These are phyloP conservation scores for Corythaixoides concolor DNA, from an alignment of 2,113 vertebrate genomes.

Conservation along the genomic window DNA sequence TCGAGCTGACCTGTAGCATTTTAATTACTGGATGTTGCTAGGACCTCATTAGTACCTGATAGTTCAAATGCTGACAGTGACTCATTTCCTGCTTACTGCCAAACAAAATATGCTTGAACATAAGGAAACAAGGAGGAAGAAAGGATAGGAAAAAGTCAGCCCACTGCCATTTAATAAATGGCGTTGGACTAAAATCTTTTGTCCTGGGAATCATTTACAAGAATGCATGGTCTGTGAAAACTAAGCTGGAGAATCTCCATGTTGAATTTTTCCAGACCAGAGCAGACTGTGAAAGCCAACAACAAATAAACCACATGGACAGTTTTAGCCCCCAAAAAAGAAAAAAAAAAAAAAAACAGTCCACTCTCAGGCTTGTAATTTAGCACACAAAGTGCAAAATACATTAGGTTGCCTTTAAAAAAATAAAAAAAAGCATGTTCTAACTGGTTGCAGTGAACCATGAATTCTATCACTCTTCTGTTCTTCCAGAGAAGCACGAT, in stretches of 20 bases:
- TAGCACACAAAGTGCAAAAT: neutral
- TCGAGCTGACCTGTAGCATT: neutral
- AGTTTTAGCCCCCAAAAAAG: neutral
- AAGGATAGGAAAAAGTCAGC: neutral
- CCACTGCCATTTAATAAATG: neutral
- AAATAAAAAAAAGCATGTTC: neutral
- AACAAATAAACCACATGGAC: neutral
- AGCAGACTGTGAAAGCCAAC: neutral
- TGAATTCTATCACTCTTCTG: neutral
- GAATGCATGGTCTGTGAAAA: conserved; percentile 1
- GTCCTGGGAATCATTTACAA: conserved; percentile 19
- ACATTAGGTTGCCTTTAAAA: neutral
- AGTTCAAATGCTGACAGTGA: neutral
- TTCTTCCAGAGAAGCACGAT: neutral
- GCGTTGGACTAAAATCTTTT: neutral
- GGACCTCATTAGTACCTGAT: neutral
- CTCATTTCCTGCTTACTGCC: neutral
- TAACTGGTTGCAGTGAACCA: neutral
- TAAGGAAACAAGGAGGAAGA: conserved; percentile 20
- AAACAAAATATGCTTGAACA: conserved; percentile 8
- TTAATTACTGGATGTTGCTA: neutral
- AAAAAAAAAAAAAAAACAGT: neutral
- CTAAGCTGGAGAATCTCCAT: conserved; percentile 3
- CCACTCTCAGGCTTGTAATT: neutral
- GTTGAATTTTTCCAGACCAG: neutral